Base-by-base conservation (phyloP, 2,888 invertebrate species). In the Byasa hedistus region DNA sequence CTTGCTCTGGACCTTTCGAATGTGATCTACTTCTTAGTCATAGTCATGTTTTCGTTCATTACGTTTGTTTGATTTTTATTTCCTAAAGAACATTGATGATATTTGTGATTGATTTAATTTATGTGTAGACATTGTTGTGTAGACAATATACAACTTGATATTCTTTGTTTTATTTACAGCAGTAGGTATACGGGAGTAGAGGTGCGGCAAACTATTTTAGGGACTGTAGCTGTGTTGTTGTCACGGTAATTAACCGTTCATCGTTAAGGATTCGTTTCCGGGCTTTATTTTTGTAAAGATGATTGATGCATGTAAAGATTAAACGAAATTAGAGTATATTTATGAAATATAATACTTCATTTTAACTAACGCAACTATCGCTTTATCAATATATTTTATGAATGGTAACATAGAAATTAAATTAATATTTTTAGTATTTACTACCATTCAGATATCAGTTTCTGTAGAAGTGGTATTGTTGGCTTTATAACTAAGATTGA, bases 241-340 rank as follows among this genome's bases (percentile, higher is more conserved):
- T 86, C 86, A 79, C 76, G 82, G 84, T 77, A 84, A 86, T 88
- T 86, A 86, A 71, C 79, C 77, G 72, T 75, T 73, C 69, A 65
- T 70, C n/a, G 52, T 52, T 74, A 72, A 70, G 77, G 72, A 74
- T 75, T 76, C 75, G 75, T 74, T 85, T 87, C 87, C 87, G 79
- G 83, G 64, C 68, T 71, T 75, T 85, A 85, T 87, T 85, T 85
- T 78, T 73, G 77, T 77, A 68, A 63, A 69, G 76, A 72, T 79
- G 83, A 83, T 81, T 81, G 83, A 85, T 81, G 78, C 73, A 73
- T 72, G 73, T 70, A 71, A 70, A 72, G 71, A 68, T 72, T 68
- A 52, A 52, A 21, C n/a, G 10, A 52, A 21, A 52, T n/a, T 52
- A 52, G 21, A 22, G 19, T 48, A 48, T 15, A 17, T 48, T n/a